Evolutionary conservation across 2,113 vertebrate species (phyloP).

Genomic region (Marmota monax): DNA sequence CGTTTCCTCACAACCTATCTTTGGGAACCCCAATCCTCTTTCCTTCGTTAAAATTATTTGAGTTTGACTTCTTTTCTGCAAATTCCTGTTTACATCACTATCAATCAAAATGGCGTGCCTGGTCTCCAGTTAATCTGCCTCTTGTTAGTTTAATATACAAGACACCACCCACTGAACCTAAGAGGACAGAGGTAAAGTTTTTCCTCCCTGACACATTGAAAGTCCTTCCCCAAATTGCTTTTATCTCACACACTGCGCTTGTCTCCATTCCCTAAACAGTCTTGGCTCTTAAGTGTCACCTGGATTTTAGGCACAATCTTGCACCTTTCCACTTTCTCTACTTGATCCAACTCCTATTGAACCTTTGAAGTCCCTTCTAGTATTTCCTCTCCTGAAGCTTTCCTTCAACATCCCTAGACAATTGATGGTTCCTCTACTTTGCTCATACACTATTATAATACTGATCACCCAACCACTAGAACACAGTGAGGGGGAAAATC

Average conservation of each 20-base stretch:
- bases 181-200: neutral
- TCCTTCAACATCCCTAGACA: neutral
- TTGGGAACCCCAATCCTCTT: neutral
- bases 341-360: neutral
- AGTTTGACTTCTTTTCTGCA: constrained; percentile 24
- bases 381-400: neutral
- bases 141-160: neutral
- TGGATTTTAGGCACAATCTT: neutral
- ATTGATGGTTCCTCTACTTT: neutral
- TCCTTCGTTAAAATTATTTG: constrained; percentile 43
- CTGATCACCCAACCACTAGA: neutral
- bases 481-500: neutral
- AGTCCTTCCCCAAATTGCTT: neutral
- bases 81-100: neutral
- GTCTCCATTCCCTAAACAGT: neutral
- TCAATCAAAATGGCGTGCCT: constrained; percentile 16
- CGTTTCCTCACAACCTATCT: neutral
- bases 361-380: neutral
- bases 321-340: neutral
- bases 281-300: neutral
- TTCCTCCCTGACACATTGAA: neutral
- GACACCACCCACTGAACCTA: neutral
- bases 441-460: neutral
- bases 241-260: neutral
- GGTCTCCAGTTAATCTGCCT: neutral